A percentile compares a stretch with the other conserved stretches of the same genome.
These are phyloP conservation scores for Rhingia rostrata DNA, from an alignment of 2,888 invertebrate species.

Conservation along the genomic window DNA sequence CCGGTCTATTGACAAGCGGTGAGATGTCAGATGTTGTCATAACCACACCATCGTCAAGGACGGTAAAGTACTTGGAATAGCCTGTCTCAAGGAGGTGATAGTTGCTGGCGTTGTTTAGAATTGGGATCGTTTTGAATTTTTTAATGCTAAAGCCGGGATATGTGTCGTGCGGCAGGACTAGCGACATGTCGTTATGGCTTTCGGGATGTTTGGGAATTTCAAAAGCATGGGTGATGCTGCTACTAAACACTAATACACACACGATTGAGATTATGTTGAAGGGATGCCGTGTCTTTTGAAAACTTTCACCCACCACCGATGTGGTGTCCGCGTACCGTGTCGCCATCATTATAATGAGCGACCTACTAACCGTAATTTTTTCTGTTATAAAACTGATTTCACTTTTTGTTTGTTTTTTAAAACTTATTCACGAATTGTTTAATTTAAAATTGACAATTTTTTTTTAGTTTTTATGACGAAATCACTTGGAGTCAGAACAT, in stretches of 20 bases:
- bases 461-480: background rate
- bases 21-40: conserved; percentile 95
- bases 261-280: conserved; percentile 34
- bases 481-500: conserved; percentile 65
- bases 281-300: conserved; percentile 57
- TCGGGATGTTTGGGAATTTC: conserved; percentile 55
- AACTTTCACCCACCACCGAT: conserved; percentile 54
- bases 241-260: conserved; percentile 59
- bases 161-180: conserved; percentile 93
- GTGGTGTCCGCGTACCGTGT: conserved; percentile 70
- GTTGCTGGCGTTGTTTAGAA: conserved; percentile 78
- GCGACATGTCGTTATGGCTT: conserved; percentile 80
- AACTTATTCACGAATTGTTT: conserved; percentile 20
- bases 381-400: conserved; percentile 19
- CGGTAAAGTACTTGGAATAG: conserved; percentile 92
- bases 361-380: conserved; percentile 48
- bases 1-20: conserved; percentile 91
- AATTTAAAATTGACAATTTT: conserved; percentile 3
- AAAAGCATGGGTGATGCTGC: conserved; percentile 30
- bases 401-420: conserved; percentile 3
- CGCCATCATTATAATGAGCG: conserved; percentile 60
- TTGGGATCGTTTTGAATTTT: conserved; percentile 86
- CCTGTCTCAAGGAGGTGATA: conserved; percentile 90
- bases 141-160: conserved; percentile 94
- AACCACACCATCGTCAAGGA: conserved; percentile 93